Evolutionary conservation across 2,888 invertebrate genomes (phyloP).

Genomic region (Brenthis ino): DNA sequence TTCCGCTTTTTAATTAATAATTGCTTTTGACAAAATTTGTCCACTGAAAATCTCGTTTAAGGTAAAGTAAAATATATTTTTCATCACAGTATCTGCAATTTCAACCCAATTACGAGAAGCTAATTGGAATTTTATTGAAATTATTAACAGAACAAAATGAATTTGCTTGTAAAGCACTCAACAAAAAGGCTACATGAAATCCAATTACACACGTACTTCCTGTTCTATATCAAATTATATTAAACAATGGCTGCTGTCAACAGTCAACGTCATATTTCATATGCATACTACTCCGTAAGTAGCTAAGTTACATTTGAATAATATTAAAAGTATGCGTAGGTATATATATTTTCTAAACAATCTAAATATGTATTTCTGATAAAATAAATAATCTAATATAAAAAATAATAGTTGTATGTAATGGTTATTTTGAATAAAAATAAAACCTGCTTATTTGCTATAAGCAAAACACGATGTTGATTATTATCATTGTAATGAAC

Average conservation of each 20-base stretch:
- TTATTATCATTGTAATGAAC: too few relatives aligned
- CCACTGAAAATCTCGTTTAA: slow-evolving; percentile 14
- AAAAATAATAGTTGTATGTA: too few relatives aligned
- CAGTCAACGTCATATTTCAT: neutral
- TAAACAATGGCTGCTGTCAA: slow-evolving; percentile 1
- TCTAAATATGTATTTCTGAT: too few relatives aligned
- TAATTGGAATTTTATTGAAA: slow-evolving; percentile 22
- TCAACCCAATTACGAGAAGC: slow-evolving; percentile 15
- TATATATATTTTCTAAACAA: too few relatives aligned
- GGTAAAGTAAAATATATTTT: slow-evolving; percentile 16
- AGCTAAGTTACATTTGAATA: too few relatives aligned
- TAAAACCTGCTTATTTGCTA: too few relatives aligned
- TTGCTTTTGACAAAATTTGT: slow-evolving; percentile 10
- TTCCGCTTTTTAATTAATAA: slow-evolving; percentile 16
- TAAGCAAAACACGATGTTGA: too few relatives aligned
- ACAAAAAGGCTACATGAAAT: slow-evolving; percentile 21
- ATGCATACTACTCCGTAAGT: neutral
- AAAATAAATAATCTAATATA: too few relatives aligned
- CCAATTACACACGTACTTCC: slow-evolving; percentile 10
- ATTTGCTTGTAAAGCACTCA: slow-evolving; percentile 26
- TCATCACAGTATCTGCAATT: slow-evolving; percentile 18
- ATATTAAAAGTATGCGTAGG: too few relatives aligned
- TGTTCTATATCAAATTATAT: slow-evolving; percentile 19
- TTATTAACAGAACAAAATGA: slow-evolving; percentile 21
- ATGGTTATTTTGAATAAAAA: too few relatives aligned